A percentile compares a stretch with the other conserved stretches of the same genome.
These are phyloP conservation scores for honey bee (Apis mellifera) DNA, from an alignment of 1,140 invertebrate species.

Conservation along the genomic window Amel_HAv3.1 CM009937.2:14056501-14057000, in stretches of 20 bases:
- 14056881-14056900: neutral
- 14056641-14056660: too few species aligned
- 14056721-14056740: neutral
- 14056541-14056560: too few species aligned
- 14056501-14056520: too few species aligned
- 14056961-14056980: neutral
- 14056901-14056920: neutral
- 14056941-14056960: neutral
- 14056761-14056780: conserved; percentile 24
- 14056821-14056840: conserved; percentile 29
- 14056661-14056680: too few species aligned
- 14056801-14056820: conserved; percentile 14
- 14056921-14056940: neutral
- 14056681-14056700: neutral
- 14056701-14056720: neutral
- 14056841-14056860: neutral
- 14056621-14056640: too few species aligned
- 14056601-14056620: too few species aligned
- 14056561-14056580: too few species aligned
- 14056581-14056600: too few species aligned
- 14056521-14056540: too few species aligned
- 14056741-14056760: conserved; percentile 25
- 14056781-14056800: conserved; percentile 36
- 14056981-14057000: neutral
- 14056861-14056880: neutral